Evolutionary conservation across 2,113 vertebrate genomes (phyloP).

Genomic region (Brachirus orientalis): DNA sequence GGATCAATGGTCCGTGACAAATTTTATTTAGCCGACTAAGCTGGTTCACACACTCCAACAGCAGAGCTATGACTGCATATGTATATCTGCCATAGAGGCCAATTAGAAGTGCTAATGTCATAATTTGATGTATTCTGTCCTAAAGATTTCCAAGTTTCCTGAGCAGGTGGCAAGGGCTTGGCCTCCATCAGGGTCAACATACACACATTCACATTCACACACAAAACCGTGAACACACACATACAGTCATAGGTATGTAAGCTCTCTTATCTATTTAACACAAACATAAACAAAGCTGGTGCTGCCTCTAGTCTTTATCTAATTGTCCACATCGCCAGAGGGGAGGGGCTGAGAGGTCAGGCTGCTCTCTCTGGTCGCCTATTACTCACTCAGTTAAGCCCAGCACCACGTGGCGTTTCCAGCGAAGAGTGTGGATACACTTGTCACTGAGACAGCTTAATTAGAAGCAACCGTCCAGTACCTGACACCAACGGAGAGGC

Average conservation of each 20-base stretch:
- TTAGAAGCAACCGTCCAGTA: constrained; percentile 50
- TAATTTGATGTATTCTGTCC: constrained; percentile 37
- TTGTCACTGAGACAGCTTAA: constrained; percentile 66
- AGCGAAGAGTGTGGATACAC: constrained; percentile 43
- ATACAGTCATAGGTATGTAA: background rate
- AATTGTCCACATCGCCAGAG: constrained; percentile 49
- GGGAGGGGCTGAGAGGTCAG: constrained; percentile 56
- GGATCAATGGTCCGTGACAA: too few relatives aligned
- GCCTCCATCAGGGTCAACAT: constrained; percentile 8
- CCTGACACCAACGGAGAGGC: constrained; percentile 51
- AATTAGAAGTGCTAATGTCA: constrained; percentile 52
- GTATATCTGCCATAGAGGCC: too few relatives aligned
- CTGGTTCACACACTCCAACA: constrained; percentile 26
- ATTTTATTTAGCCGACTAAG: too few relatives aligned
- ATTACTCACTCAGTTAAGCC: constrained; percentile 68
- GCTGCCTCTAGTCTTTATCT: constrained; percentile 49
- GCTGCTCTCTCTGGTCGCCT: constrained; percentile 41
- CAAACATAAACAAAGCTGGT: constrained; percentile 35
- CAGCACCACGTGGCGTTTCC: constrained; percentile 13
- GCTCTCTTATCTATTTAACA: constrained; percentile 21
- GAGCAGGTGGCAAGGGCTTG: constrained; percentile 48
- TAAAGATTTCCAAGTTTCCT: constrained; percentile 39
- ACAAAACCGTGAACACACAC: constrained; percentile 11
- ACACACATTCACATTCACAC: background rate
- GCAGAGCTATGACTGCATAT: too few relatives aligned